phyloP scores from a whole-genome alignment of 1,140 invertebrate species.

The Procambarus virginalis region DNA sequence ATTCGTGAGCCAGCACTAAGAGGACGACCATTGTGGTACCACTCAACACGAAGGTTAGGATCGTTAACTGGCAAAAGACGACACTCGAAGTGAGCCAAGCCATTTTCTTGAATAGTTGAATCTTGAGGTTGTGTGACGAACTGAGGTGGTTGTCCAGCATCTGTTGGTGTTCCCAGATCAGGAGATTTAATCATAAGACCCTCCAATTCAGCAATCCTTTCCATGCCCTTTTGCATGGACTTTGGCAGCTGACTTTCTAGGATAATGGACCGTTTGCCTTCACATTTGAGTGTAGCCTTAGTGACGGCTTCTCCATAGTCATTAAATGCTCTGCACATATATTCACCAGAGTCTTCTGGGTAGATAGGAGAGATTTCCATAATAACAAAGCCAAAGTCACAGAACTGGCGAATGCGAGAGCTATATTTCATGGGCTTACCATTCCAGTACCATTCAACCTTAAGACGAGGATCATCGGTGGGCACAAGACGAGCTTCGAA shows the following conservation, averaged over 20 bases:
- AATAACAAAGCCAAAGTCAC: conserved; percentile 96
- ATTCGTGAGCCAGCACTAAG: conserved; percentile 89
- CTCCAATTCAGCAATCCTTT: conserved; percentile 94
- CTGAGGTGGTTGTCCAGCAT: conserved; percentile 91
- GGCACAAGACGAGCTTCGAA: conserved; percentile 95
- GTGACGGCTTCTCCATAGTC: conserved; percentile 95
- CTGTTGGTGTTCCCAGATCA: conserved; percentile 73
- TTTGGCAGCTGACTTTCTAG: conserved; percentile 92
- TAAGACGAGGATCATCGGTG: conserved; percentile 94
- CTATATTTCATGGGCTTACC: conserved; percentile 91
- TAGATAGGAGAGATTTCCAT: conserved; percentile 96
- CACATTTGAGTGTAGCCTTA: conserved; percentile 90
- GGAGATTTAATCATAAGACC: conserved; percentile 80
- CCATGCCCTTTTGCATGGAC: conserved; percentile 93
- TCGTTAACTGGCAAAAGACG: conserved; percentile 92
- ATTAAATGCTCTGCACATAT: conserved; percentile 91
- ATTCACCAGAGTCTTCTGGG: conserved; percentile 94
- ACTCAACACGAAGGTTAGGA: conserved; percentile 93
- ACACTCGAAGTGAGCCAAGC: conserved; percentile 93
- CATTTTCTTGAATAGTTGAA: conserved; percentile 89
- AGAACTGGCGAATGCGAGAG: conserved; percentile 93
- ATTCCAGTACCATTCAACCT: conserved; percentile 96
- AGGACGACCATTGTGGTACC: conserved; percentile 96
- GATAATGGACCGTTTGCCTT: conserved; percentile 89
- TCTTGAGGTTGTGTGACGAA: conserved; percentile 92